A percentile compares a stretch with the other conserved stretches of the same genome.
These are phyloP conservation scores for Drosophila meridiana DNA, from an alignment of 2,888 invertebrate species.

Conservation along the genomic window DNA sequence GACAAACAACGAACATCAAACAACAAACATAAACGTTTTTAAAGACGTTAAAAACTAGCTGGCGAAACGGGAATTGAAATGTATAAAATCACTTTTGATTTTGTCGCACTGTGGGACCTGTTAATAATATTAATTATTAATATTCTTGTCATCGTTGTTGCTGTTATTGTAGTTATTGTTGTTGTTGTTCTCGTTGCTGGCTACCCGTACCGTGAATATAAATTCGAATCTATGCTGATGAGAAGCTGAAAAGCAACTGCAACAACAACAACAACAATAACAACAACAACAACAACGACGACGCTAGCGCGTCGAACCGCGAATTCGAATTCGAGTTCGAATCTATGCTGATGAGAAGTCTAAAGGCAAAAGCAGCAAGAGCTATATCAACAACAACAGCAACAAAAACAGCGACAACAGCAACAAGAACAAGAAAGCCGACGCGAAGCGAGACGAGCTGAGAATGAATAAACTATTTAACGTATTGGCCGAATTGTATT, in stretches of 20 bases:
- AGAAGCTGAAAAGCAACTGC: slow-evolving; percentile 34
- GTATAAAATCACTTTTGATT: slow-evolving; percentile 74
- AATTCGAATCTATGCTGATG: slow-evolving; percentile 40
- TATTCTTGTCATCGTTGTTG: slow-evolving; percentile 48
- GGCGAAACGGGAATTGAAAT: slow-evolving; percentile 49
- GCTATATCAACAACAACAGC: slow-evolving; percentile 23
- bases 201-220: slow-evolving; percentile 42
- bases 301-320: slow-evolving; percentile 36
- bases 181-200: slow-evolving; percentile 10
- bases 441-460: slow-evolving; percentile 60
- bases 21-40: background rate
- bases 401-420: slow-evolving; percentile 19
- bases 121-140: slow-evolving; percentile 76
- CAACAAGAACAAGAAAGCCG: slow-evolving; percentile 13
- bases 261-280: slow-evolving; percentile 25
- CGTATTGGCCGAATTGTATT: slow-evolving; percentile 38
- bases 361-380: slow-evolving; percentile 25
- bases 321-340: slow-evolving; percentile 38
- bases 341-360: slow-evolving; percentile 50
- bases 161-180: slow-evolving; percentile 29
- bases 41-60: slow-evolving; percentile 40
- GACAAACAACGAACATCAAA: too few relatives aligned
- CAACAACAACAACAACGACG: slow-evolving; percentile 6
- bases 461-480: slow-evolving; percentile 76
- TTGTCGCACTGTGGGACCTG: slow-evolving; percentile 63